Base-by-base conservation (phyloP, 2,888 invertebrate species). In the Tribolium freemani region DNA sequence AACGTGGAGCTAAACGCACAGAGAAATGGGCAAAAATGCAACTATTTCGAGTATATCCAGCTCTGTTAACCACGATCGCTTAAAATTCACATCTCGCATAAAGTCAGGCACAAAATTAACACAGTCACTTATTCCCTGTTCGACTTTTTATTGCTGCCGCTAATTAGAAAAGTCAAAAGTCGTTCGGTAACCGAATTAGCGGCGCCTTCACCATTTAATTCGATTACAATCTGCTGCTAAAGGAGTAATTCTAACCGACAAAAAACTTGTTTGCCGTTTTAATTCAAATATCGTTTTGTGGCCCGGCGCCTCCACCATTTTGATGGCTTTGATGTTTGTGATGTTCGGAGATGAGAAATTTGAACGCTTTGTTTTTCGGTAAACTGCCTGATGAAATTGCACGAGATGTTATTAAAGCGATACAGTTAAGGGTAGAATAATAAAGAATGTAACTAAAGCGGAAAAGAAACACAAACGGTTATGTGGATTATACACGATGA, bases 161-260 rank as follows among this genome's bases (percentile, higher is more conserved):
- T 16, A 60, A 60, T 48, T 60, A 60, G 46, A 60, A 60, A 60
- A 60, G 60, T 48, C 60, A 60, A 60, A 60, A 21, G 60, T 6
- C 44, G 60, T 16, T 44, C 30, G 8, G 10, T 45, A 60, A 60
- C 60, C 11, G 48, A 48, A 60, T 60, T 46, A 60, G 11, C 8
- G 8, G 21, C 60, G 21, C 13, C 48, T 48, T 45, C 21, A 11
- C 46, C n/a, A 21, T 26, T 30, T 46, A 60, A 60, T 60, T 45
- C n/a, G n/a, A 60, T 60, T 60, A 48, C 60, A 46, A 46, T 46
- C 60, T 8, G 13, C n/a, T 31, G 30, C 30, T 26, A 13, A 38
- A 38, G 38, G 38, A n/a, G n/a, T 38, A 9, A 38, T 26, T 30
- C 10, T 53, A 21, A 8, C 54, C 10, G 30, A 10, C 20, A 51